These are phyloP conservation scores for Heliothis subflexa DNA, from an alignment of 1,140 invertebrate genomes.

Conservation along the genomic window DNA sequence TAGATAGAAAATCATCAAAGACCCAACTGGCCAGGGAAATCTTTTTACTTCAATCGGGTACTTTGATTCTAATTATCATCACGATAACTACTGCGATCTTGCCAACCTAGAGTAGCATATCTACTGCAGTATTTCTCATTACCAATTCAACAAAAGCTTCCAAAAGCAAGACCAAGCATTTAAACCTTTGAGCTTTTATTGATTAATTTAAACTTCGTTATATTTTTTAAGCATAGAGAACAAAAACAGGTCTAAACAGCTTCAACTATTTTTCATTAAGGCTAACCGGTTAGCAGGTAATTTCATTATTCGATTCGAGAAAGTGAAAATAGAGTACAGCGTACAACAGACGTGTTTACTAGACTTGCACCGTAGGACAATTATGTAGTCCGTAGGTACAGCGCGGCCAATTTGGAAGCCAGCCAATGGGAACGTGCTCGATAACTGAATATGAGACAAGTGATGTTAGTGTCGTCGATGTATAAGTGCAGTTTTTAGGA, in stretches of 20 bases:
- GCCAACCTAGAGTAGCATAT: too few relatives aligned
- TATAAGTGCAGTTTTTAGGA: background rate
- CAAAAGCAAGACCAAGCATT: too few relatives aligned
- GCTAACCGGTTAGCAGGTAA: background rate
- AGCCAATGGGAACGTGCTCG: slow-evolving; percentile 61
- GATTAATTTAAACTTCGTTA: too few relatives aligned
- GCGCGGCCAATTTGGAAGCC: slow-evolving; percentile 60
- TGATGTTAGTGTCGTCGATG: slow-evolving; percentile 44
- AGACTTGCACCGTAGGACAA: slow-evolving; percentile 43
- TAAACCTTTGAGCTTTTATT: too few relatives aligned
- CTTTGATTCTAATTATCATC: too few relatives aligned
- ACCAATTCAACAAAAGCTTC: background rate
- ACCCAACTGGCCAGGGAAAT: too few relatives aligned
- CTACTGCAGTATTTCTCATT: background rate
- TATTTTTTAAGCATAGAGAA: background rate
- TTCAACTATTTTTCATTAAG: slow-evolving; percentile 25
- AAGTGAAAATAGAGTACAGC: slow-evolving; percentile 38
- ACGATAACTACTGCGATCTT: too few relatives aligned
- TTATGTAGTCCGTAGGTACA: slow-evolving; percentile 49
- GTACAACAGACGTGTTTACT: slow-evolving; percentile 48
- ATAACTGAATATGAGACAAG: slow-evolving; percentile 63
- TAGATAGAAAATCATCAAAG: background rate
- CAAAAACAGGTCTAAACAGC: background rate
- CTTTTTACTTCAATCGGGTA: too few relatives aligned
- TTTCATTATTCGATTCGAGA: slow-evolving; percentile 23